A percentile compares a stretch with the other conserved stretches of the same genome.
phyloP scores from a whole-genome alignment of 2,888 invertebrate genomes.

The Parelbella ahira region DNA sequence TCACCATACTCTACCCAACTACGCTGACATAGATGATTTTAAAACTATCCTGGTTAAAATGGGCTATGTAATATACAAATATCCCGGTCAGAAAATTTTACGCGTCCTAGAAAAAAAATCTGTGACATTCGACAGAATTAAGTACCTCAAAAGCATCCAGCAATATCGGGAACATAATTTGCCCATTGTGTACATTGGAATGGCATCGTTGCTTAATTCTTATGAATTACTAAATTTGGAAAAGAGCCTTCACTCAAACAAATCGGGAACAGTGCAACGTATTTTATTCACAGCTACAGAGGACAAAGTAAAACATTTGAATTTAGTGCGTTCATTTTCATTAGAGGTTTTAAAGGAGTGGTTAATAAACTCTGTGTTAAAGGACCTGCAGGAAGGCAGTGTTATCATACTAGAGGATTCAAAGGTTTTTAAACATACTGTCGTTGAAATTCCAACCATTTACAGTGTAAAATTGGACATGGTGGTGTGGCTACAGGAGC shows the following conservation, averaged over 20 bases:
- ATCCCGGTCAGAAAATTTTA: slow-evolving; percentile 33
- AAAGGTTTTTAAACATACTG: slow-evolving; percentile 28
- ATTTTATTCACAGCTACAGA: slow-evolving; percentile 1
- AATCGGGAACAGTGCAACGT: not conserved
- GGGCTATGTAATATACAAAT: slow-evolving; percentile 36
- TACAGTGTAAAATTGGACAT: slow-evolving; percentile 35
- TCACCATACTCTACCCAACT: slow-evolving; percentile 30
- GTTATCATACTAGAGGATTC: slow-evolving; percentile 34
- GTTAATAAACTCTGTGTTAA: slow-evolving; percentile 33
- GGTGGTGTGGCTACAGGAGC: slow-evolving; percentile 37
- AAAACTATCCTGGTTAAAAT: slow-evolving; percentile 39
- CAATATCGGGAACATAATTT: not conserved
- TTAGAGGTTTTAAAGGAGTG: slow-evolving; percentile 25
- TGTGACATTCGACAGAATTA: slow-evolving; percentile 40
- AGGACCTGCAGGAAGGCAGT: slow-evolving; percentile 27
- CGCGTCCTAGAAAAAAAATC: slow-evolving; percentile 42
- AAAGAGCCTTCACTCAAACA: slow-evolving; percentile 1
- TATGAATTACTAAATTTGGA: slow-evolving; percentile 1
- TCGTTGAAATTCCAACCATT: slow-evolving; percentile 24
- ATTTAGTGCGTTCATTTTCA: not conserved
- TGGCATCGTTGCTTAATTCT: not conserved
- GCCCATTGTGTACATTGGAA: slow-evolving; percentile 9
- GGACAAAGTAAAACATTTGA: not conserved
- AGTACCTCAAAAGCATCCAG: slow-evolving; percentile 30
- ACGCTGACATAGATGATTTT: slow-evolving; percentile 40